These are phyloP conservation scores for Liolophura sinensis DNA, from an alignment of 1,140 invertebrate species.

Conservation along the genomic window DNA sequence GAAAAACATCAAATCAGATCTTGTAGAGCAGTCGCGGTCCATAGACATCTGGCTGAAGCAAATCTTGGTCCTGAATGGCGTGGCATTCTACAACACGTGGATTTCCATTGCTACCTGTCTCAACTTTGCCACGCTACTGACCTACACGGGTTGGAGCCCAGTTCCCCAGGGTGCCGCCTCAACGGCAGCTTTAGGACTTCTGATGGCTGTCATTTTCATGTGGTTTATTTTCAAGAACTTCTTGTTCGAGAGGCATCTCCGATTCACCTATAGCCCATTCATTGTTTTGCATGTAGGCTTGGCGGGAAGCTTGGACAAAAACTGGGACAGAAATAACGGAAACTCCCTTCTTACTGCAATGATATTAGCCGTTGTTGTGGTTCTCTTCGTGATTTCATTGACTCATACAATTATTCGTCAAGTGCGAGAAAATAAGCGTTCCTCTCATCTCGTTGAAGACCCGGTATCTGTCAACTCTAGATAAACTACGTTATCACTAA, in stretches of 20 bases:
- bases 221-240: constrained; percentile 25
- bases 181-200: constrained; percentile 18
- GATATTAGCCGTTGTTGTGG: constrained; percentile 10
- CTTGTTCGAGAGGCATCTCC: constrained; percentile 26
- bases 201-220: constrained; percentile 9
- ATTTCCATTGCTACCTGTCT: constrained; percentile 30
- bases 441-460: no score
- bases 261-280: constrained; percentile 31
- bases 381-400: constrained; percentile 1
- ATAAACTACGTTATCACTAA: no score
- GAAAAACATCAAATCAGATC: not conserved
- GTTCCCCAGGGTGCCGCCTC: constrained; percentile 8
- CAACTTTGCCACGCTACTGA: constrained; percentile 32
- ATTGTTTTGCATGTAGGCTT: constrained; percentile 28
- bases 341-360: constrained; percentile 19
- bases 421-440: no score
- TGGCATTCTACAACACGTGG: constrained; percentile 41
- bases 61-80: constrained; percentile 37
- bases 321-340: constrained; percentile 11
- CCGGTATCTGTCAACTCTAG: no score
- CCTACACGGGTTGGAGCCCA: constrained; percentile 14
- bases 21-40: constrained; percentile 1
- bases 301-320: constrained; percentile 18
- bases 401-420: no score
- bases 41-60: constrained; percentile 30